Evolutionary conservation across 2,888 invertebrate genomes (phyloP), one percentile per base, ranked within the genome.

Genomic region (Andrena praecox): DNA sequence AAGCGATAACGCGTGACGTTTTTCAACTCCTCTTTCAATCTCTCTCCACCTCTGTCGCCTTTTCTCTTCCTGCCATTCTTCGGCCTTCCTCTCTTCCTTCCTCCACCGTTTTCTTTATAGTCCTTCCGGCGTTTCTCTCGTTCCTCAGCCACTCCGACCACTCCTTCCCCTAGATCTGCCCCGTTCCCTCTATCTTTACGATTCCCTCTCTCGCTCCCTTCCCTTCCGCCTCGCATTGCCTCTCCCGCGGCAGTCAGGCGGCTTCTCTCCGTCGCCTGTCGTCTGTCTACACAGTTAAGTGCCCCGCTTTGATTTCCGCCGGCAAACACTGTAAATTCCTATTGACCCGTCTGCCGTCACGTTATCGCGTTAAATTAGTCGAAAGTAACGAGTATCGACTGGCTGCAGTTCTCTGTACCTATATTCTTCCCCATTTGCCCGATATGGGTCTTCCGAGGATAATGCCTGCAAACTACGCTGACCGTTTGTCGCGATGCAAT

Each of bases 251-350:
- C 73, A 80, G 78, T 76, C 84, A 80, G 85, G 73, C 80, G 77
- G 69, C 75, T 82, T 73, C 84, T 78, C 85, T 82, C 80, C 85
- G 71, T 87, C 84, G 87, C 85, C 89, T 89, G 90, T 90, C 92
- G 91, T 90, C 90, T 87, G 90, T 89, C 89, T 77, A 86, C 89
- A 90, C 87, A 82, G 90, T 90, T 92, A 92, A 92, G 92, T 91
- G 90, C 89, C 87, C 83, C 86, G 91, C 92, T 93, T 91, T 92
- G 93, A 92, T 93, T 93, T 91, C 90, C 89, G 89, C 90, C 89
- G 89, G 90, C 91, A 91, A 92, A 91, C 90, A 91, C 90, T 81
- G 90, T 85, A 90, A 88, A 91, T 91, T 90, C 89, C 89, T 90
- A 90, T 90, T 91, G 91, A 91, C 90, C 87, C 84, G 83, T 87